Evolutionary conservation across 2,113 vertebrate species (phyloP).

Genomic region (Anoura caudifer): DNA sequence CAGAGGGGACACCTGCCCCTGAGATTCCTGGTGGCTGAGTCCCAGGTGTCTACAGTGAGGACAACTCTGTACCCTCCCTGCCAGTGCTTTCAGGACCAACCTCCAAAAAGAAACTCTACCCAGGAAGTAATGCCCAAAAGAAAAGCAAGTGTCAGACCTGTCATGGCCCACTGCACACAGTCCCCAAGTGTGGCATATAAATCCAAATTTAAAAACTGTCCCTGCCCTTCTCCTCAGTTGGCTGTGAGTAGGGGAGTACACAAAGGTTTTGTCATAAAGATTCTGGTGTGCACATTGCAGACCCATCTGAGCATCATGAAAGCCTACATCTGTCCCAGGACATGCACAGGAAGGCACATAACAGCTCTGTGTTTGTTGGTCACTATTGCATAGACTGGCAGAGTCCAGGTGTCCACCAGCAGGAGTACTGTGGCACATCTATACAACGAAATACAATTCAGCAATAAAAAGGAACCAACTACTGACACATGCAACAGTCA

Average conservation of each 20-base stretch:
- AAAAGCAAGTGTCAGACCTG: rapidly evolving
- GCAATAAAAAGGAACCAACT: neutral
- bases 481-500: rapidly evolving
- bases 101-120: neutral
- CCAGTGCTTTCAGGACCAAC: neutral
- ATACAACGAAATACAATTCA: rapidly evolving
- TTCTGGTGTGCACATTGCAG: rapidly evolving
- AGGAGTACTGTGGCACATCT: rapidly evolving
- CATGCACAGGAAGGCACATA: rapidly evolving
- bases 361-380: neutral
- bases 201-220: neutral
- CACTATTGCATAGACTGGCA: neutral
- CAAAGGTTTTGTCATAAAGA: neutral
- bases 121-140: neutral
- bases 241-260: neutral
- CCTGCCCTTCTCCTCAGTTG: neutral
- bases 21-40: neutral
- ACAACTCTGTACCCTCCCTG: neutral
- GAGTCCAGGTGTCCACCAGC: rapidly evolving
- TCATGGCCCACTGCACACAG: rapidly evolving
- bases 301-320: rapidly evolving
- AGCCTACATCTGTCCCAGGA: neutral
- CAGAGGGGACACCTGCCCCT: neutral
- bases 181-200: rapidly evolving
- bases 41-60: rapidly evolving